Base-by-base conservation (phyloP, 2,797 vertebrate genomes). In the Pangasius macronema region DNA sequence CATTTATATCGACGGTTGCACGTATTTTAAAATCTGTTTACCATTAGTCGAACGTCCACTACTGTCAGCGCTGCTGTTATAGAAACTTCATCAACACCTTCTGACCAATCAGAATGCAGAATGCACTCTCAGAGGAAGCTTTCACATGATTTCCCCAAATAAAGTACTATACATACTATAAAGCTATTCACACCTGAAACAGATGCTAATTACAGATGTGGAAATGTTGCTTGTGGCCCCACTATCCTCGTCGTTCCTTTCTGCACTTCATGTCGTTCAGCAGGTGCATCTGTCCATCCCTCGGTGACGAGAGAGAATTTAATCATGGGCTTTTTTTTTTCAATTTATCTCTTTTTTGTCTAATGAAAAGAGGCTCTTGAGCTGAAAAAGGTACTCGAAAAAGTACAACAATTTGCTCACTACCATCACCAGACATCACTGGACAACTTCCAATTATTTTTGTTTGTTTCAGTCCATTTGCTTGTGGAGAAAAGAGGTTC, bases 371-470 rank as follows among this genome's bases (percentile, higher is more conserved):
- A 14, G 59, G 24, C 49, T 53, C 65, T 83, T 14, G n/a, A 51
- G 42, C 59, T 65, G 80, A 20, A 65, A 65, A 63, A 0, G 57
- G 14, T 65, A 49, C 63, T 70, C 4, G 24, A 53, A 67, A 68
- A 24, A 30, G 18, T 53, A 68, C 14, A 67, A 22, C 63, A 70
- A 24, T 83, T 33, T 70, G 9, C 65, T 51, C 1, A 30, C 24
- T 33, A 61, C 36, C 39, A 67, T 18, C 16, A 51, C 14, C 42
- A 9, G 82, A 22, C n/a, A 53, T 83, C 18, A 1, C 9, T 33
- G 61, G n/a, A 83, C 63, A 33, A 83, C n/a, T 67, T 83, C 63
- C 82, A 83, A 53, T 68, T 53, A 83, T 9, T 83, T 67, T 22
- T 36, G 46, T 83, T 83, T 70, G 42, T 49, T 49, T 83, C 82